Evolutionary conservation across 2,113 vertebrate species (phyloP).

Genomic region (Muscicapa adusta): DNA sequence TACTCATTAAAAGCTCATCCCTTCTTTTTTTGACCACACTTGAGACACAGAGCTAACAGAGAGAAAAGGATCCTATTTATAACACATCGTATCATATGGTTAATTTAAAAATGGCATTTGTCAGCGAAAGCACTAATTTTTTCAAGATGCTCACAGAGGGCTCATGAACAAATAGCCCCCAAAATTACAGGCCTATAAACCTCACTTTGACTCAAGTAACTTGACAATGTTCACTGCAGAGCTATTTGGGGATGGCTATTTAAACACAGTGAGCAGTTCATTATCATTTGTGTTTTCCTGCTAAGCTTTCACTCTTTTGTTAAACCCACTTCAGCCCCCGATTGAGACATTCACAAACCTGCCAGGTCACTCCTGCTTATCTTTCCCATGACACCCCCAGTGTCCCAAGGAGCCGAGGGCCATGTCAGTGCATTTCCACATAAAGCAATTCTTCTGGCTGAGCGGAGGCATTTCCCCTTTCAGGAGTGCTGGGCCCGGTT

Average conservation of each 20-base stretch:
- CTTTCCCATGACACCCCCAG: constrained; percentile 76
- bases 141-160: not conserved
- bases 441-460: constrained; percentile 72
- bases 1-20: not conserved
- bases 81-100: not conserved
- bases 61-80: not conserved
- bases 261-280: constrained; percentile 66
- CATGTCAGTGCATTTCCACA: constrained; percentile 53
- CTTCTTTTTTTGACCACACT: not conserved
- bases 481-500: not conserved
- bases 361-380: constrained; percentile 71
- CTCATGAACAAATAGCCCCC: constrained; percentile 9
- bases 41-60: not conserved
- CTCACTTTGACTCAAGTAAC: constrained; percentile 36
- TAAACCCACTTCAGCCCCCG: constrained; percentile 44
- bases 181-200: constrained; percentile 53
- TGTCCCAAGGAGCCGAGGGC: constrained; percentile 50
- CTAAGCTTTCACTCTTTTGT: constrained; percentile 66
- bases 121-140: constrained; percentile 26
- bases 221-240: not conserved
- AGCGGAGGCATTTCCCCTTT: constrained; percentile 67
- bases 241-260: constrained; percentile 59
- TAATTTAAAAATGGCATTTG: constrained; percentile 44
- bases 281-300: constrained; percentile 69
- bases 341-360: constrained; percentile 69